Conservation (phyloP, 2,888 invertebrate species). For the Dioctria rufipes region DNA sequence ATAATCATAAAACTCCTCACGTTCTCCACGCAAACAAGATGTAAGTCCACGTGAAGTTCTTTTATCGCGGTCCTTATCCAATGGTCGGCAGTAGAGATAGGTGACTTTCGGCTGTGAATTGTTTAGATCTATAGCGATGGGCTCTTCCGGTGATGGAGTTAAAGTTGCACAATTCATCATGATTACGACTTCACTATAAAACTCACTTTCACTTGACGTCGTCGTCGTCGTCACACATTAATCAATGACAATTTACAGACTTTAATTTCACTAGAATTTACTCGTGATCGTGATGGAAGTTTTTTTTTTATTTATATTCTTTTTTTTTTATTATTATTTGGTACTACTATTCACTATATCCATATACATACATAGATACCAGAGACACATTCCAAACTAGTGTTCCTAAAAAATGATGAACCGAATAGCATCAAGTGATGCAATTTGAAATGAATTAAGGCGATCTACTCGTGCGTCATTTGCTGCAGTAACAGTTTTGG, state of each 20-base stretch:
- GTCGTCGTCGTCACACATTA: not conserved
- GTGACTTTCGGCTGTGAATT: conserved; percentile 62
- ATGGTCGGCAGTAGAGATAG: conserved; percentile 65
- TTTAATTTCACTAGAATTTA: no score
- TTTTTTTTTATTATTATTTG: not conserved
- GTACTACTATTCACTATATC: not conserved
- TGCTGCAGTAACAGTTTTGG: not conserved
- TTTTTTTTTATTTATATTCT: not conserved
- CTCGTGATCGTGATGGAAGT: not conserved
- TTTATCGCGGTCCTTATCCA: conserved; percentile 65
- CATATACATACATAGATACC: no score
- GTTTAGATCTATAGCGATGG: conserved; percentile 59
- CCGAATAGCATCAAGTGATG: conserved; percentile 4
- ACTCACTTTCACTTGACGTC: not conserved
- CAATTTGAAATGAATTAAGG: conserved; percentile 17
- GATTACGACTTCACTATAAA: not conserved
- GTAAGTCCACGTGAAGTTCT: conserved; percentile 69
- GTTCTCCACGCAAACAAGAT: conserved; percentile 70
- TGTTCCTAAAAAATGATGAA: not conserved
- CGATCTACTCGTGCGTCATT: conserved; percentile 14
- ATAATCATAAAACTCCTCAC: conserved; percentile 68
- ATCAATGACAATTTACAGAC: no score
- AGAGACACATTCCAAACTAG: conserved; percentile 1
- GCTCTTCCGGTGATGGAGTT: conserved; percentile 65
- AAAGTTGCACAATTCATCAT: conserved; percentile 70